Percentiles rank a stretch among this genome's conserved stretches.
These are phyloP conservation scores for Eretmocerus hayati DNA, from an alignment of 2,888 invertebrate genomes.

Conservation along the genomic window DNA sequence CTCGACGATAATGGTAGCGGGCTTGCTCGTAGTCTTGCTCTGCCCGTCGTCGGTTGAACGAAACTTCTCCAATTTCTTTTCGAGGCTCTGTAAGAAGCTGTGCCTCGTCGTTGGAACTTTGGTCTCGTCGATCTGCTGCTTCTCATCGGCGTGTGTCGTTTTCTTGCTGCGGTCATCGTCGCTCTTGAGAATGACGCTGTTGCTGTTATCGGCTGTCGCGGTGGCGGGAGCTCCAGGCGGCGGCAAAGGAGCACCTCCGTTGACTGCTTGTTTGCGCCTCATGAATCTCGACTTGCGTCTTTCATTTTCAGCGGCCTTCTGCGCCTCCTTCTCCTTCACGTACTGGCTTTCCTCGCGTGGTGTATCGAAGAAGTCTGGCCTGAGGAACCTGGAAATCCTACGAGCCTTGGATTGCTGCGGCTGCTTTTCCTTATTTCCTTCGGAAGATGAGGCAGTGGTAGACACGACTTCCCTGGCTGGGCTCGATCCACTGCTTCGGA, in stretches of 20 bases:
- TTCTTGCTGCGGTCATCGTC: too few species aligned
- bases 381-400: conserved; percentile 65
- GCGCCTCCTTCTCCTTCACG: conserved; percentile 47
- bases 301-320: conserved; percentile 49
- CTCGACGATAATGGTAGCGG: conserved; percentile 44
- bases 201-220: too few species aligned
- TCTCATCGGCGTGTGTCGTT: conserved; percentile 10
- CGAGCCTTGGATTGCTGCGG: conserved; percentile 47
- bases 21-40: conserved; percentile 30
- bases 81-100: conserved; percentile 65
- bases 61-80: conserved; percentile 51
- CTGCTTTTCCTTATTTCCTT: conserved; percentile 38
- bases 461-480: too few species aligned
- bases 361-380: conserved; percentile 72
- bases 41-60: conserved; percentile 36
- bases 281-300: conserved; percentile 59
- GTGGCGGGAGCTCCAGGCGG: conserved; percentile 26
- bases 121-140: background rate
- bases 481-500: conserved; percentile 47
- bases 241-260: conserved; percentile 35
- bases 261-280: conserved; percentile 58
- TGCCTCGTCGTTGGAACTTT: conserved; percentile 39
- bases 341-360: conserved; percentile 62
- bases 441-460: too few species aligned
- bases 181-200: too few species aligned